Conservation (phyloP, 2,113 vertebrate genomes). For the Poicephalus gulielmi region DNA sequence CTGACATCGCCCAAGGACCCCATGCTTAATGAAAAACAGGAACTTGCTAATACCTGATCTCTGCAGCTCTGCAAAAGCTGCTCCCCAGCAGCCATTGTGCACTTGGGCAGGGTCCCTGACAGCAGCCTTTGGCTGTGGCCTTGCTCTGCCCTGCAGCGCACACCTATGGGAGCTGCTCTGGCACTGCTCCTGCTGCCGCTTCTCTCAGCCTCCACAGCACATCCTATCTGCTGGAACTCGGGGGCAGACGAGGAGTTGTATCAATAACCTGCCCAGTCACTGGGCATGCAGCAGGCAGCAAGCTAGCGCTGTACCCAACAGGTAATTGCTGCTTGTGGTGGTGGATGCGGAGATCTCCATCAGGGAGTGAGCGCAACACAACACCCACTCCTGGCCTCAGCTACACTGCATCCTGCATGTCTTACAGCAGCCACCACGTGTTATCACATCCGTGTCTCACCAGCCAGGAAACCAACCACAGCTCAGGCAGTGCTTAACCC, state of each 20-base stretch:
- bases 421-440: fast-evolving
- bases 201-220: not conserved
- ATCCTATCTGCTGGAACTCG: fast-evolving
- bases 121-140: not conserved
- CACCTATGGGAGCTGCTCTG: fast-evolving
- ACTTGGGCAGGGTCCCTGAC: fast-evolving
- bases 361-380: not conserved
- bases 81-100: fast-evolving
- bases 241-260: fast-evolving
- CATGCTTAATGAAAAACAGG: not conserved
- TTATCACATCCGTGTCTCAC: not conserved
- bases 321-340: not conserved
- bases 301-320: fast-evolving
- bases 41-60: no score
- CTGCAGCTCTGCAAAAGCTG: fast-evolving
- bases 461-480: fast-evolving
- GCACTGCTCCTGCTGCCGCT: not conserved
- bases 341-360: no score
- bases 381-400: not conserved
- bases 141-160: fast-evolving
- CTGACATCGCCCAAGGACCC: fast-evolving
- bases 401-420: fast-evolving
- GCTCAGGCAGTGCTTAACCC: not conserved
- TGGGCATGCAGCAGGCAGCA: fast-evolving
- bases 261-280: not conserved